Base-by-base conservation (phyloP, 2,888 invertebrate species). In the Drosophila phalerata region DNA sequence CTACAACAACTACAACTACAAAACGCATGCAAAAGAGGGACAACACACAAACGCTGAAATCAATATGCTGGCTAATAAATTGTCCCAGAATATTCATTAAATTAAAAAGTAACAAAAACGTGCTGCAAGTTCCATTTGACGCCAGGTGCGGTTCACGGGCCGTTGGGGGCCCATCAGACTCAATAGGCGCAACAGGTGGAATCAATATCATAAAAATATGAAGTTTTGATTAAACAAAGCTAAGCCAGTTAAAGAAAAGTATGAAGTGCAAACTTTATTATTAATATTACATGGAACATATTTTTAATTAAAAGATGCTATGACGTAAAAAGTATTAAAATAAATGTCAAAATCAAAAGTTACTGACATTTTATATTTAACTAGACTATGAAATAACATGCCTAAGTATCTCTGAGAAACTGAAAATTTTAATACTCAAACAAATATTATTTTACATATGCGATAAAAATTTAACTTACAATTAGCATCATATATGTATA, bases 11-110 rank as follows among this genome's bases (percentile, higher is more conserved):
- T 68, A 76, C 81, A 77, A 72, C 61, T 52, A 38, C 57, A 69
- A 47, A 57, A 64, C 55, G 64, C 61, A 78, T 66, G 75, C 72
- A 69, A 77, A 64, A 72, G 43, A 77, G 62, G 74, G 66, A 70
- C 65, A 78, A 74, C 78, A 83, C 77, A 83, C 70, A 90, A 91
- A 92, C 84, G 92, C 91, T 92, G 92, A 92, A 92, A 92, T 92
- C 92, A 92, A 92, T 92, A 92, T 92, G 91, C 84, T 90, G 73
- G 85, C 89, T 85, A 92, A 92, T 92, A 92, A 92, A 92, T 92
- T 92, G 86, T 91, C 90, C 79, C 88, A 89, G 90, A 89, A 91
- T 91, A 89, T 92, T 90, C 91, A 91, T 91, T 92, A 91, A 91
- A 91, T 91, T 85, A 88, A 86, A 85, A 88, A 73, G 69, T 73